Conservation (phyloP, 2,113 vertebrate species). For the Accipiter cooperii region DNA sequence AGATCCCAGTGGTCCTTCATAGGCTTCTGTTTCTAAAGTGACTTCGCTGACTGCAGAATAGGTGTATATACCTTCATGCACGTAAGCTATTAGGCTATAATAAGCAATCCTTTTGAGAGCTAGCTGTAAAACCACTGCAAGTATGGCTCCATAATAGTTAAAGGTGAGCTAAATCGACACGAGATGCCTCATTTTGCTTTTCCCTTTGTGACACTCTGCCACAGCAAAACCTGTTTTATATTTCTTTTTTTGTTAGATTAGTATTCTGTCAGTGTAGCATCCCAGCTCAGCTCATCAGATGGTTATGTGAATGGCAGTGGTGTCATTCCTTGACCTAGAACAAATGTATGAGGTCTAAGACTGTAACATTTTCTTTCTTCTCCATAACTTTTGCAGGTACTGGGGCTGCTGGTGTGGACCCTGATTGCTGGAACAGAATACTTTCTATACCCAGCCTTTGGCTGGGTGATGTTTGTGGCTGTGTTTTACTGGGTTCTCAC, state of each 20-base stretch:
- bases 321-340: not conserved
- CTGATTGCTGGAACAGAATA: slow-evolving; percentile 89
- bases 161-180: not conserved
- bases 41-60: not conserved
- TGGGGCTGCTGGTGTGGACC: slow-evolving; percentile 92
- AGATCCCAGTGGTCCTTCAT: not conserved
- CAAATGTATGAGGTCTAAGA: not conserved
- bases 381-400: slow-evolving; percentile 69
- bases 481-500: slow-evolving; percentile 89
- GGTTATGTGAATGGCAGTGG: not conserved
- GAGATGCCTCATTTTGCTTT: not conserved
- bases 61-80: not conserved
- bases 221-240: not conserved
- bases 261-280: not conserved
- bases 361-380: not conserved
- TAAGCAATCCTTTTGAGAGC: not conserved
- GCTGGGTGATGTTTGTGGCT: slow-evolving; percentile 92
- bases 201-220: not conserved
- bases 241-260: not conserved
- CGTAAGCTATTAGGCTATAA: not conserved
- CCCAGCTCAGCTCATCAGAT: not conserved
- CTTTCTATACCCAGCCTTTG: slow-evolving; percentile 79
- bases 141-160: not conserved
- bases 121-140: not conserved
- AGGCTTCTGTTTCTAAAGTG: not conserved